phyloP scores from a whole-genome alignment of 2,888 invertebrate genomes.

The Erebia palarica region DNA sequence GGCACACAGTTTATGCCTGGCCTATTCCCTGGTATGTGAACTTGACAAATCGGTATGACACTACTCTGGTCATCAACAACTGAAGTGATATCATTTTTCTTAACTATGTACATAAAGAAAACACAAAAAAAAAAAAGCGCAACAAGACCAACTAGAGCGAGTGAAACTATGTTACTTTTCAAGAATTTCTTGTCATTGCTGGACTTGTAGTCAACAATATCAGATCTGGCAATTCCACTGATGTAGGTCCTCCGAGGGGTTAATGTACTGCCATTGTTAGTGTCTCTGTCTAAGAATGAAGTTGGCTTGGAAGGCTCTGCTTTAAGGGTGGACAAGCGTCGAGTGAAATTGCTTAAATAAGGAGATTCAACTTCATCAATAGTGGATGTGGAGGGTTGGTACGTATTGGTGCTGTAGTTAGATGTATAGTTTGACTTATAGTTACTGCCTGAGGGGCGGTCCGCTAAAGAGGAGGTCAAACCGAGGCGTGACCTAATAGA shows the following conservation, averaged over 20 bases:
- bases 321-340: constrained; percentile 79
- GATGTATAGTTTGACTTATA: constrained; percentile 64
- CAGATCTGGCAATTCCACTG: constrained; percentile 64
- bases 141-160: constrained; percentile 83
- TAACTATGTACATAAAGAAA: constrained; percentile 86
- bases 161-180: constrained; percentile 85
- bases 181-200: constrained; percentile 76
- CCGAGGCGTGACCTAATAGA: constrained; percentile 83
- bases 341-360: constrained; percentile 87
- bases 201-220: constrained; percentile 67
- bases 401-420: constrained; percentile 58
- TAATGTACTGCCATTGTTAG: constrained; percentile 67
- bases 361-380: constrained; percentile 84
- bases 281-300: constrained; percentile 62
- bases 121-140: constrained; percentile 86
- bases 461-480: constrained; percentile 69
- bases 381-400: constrained; percentile 65
- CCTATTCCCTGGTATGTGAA: constrained; percentile 75
- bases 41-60: constrained; percentile 82
- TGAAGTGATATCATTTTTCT: constrained; percentile 82
- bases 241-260: constrained; percentile 69
- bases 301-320: constrained; percentile 62
- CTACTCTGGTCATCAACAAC: constrained; percentile 80
- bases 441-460: constrained; percentile 60
- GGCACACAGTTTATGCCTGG: constrained; percentile 86